Evolutionary conservation across 2,797 vertebrate species (phyloP), one percentile per base, ranked within the genome.

Genomic region (Acrossocheilus wenchowensis): DNA sequence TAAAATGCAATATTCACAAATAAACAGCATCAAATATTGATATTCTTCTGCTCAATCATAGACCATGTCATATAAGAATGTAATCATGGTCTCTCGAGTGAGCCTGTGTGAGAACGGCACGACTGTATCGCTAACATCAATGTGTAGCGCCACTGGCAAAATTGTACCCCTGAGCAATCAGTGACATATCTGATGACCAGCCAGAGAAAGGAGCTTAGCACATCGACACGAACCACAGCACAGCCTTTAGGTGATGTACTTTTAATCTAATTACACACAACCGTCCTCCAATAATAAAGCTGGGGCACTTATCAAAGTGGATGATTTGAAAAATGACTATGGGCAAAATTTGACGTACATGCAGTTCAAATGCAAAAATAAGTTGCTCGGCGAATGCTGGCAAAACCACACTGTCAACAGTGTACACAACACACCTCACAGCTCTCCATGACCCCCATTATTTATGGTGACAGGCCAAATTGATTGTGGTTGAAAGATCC

Each of bases 401-500:
- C 90, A 85, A 89, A 91, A 91, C 89, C 92, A 91, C 87, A 88
- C 86, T 91, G 89, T 92, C 94, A 90, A 90, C 90, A 93, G 91
- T 23, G 66, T 86, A 85, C 87, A 89, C 89, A 68, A 78, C 68
- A 85, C 88, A 87, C 82, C 91, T 90, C 71, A 7, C 74, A 82
- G 84, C 36, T 72, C 92, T 93, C 78, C 36, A 86, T 93, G 92
- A 95, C 94, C 95, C 94, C 93, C 92, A 91, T 94, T 95, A 92
- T 94, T 96, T 94, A 95, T 91, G 92, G 92, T 88, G 89, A 91
- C 92, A 92, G 87, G 23, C 88, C 92, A 94, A 95, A 96, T 95
- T 96, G 96, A 96, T 95, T 93, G 95, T 90, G 93, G 94, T 92
- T 93, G 94, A 94, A 95, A 95, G 93, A 96, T 93, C 93, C 92